These are phyloP conservation scores for Leptopilina drosophilae DNA, from an alignment of 2,888 invertebrate species.

Conservation along the genomic window DNA sequence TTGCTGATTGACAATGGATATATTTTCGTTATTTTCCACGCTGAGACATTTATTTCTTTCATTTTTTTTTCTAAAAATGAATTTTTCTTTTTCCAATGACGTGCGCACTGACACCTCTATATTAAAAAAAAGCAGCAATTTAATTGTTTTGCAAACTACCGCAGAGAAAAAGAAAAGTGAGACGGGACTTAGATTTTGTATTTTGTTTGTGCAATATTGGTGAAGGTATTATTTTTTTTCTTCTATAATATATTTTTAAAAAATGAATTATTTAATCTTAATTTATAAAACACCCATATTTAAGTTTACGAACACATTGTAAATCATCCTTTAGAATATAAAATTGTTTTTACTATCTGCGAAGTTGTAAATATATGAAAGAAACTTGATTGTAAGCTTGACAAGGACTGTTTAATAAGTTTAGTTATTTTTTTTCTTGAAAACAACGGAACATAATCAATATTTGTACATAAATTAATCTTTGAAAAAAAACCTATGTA, in stretches of 20 bases:
- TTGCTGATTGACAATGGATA: constrained; percentile 69
- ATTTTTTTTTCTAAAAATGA: too few species aligned
- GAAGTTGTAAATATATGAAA: constrained; percentile 47
- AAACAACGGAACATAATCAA: constrained; percentile 29
- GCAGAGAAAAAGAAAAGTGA: background rate
- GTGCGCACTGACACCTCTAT: background rate
- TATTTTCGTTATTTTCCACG: background rate
- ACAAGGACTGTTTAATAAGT: constrained; percentile 43
- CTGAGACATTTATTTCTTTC: background rate
- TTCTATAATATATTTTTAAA: background rate
- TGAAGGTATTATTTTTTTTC: background rate
- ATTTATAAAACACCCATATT: background rate
- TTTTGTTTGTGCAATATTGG: constrained; percentile 27
- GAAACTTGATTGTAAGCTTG: constrained; percentile 26
- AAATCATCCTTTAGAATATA: constrained; percentile 13
- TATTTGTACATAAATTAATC: constrained; percentile 55
- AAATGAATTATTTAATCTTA: background rate
- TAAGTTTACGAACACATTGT: constrained; percentile 3
- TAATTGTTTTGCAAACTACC: background rate
- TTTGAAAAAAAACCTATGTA: constrained; percentile 9
- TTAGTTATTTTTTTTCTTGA: constrained; percentile 37
- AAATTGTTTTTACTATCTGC: constrained; percentile 42
- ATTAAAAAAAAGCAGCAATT: too few species aligned
- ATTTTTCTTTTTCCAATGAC: background rate
- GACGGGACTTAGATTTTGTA: background rate